These are phyloP conservation scores for Cynoglossus semilaevis DNA, from an alignment of 2,113 vertebrate species.

Conservation along the genomic window DNA sequence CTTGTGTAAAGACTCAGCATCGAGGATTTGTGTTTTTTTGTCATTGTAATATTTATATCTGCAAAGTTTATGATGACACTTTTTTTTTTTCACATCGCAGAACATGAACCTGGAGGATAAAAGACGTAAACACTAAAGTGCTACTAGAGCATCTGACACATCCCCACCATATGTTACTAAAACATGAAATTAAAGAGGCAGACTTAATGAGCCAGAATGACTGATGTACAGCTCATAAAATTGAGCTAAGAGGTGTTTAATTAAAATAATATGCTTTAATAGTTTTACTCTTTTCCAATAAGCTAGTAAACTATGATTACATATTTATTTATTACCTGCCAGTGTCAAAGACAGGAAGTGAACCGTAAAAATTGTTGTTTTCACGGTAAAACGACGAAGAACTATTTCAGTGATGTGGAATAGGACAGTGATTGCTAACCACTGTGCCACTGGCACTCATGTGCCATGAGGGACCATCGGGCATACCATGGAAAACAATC, in stretches of 20 bases:
- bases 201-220: constrained; percentile 15
- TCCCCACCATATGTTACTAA: constrained; percentile 34
- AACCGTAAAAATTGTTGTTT: constrained; percentile 5
- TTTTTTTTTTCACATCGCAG: constrained; percentile 12
- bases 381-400: too few species aligned
- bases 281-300: background rate
- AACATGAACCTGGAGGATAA: constrained; percentile 46
- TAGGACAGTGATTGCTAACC: too few species aligned
- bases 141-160: constrained; percentile 38
- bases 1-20: constrained; percentile 38
- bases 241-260: constrained; percentile 5
- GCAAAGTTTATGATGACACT: constrained; percentile 42
- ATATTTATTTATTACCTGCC: background rate
- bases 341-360: constrained; percentile 5
- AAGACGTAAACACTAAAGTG: constrained; percentile 46
- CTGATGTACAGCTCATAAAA: background rate
- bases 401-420: too few species aligned
- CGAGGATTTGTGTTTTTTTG: too few species aligned
- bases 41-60: too few species aligned
- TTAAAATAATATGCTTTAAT: background rate
- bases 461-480: too few species aligned
- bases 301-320: background rate
- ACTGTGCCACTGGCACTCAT: too few species aligned
- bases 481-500: too few species aligned
- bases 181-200: constrained; percentile 34